A percentile compares a stretch with the other conserved stretches of the same genome.
These are phyloP conservation scores for Tragelaphus strepsiceros DNA, from an alignment of 2,113 vertebrate species.

Conservation along the genomic window DNA sequence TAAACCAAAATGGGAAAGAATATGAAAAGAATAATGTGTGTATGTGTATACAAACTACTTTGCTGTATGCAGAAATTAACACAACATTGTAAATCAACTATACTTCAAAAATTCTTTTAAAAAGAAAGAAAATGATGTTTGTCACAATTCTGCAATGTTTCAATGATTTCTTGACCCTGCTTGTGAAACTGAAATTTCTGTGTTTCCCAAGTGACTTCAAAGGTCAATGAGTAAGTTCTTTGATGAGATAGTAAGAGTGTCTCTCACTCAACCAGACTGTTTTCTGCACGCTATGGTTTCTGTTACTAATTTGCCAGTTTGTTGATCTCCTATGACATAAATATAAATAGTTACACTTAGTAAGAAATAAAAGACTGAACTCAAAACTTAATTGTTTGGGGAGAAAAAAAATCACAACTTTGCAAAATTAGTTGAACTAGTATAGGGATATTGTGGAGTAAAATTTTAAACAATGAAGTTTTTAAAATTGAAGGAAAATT, in stretches of 20 bases:
- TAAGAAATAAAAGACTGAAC: not conserved
- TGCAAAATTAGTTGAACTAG: not conserved
- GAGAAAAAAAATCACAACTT: not conserved
- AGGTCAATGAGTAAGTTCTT: conserved; percentile 32
- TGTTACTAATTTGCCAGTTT: not conserved
- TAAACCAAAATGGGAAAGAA: not conserved
- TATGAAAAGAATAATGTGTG: not conserved
- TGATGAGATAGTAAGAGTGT: not conserved
- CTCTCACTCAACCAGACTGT: not conserved
- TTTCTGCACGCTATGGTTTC: not conserved
- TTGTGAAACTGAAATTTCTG: conserved; percentile 8
- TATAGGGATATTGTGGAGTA: not conserved
- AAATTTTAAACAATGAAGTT: not conserved
- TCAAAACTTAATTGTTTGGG: conserved; percentile 17
- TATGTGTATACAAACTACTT: not conserved
- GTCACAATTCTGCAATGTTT: not conserved
- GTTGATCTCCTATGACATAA: conserved; percentile 19
- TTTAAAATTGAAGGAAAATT: not conserved
- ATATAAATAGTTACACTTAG: not conserved
- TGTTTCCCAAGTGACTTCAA: conserved; percentile 31
- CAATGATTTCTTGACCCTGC: conserved; percentile 27
- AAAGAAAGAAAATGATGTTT: not conserved
- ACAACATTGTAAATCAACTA: not conserved
- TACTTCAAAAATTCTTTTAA: not conserved
- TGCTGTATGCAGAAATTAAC: not conserved